These are phyloP conservation scores for Serinus canaria DNA, from an alignment of 2,113 vertebrate species.

Conservation along the genomic window DNA sequence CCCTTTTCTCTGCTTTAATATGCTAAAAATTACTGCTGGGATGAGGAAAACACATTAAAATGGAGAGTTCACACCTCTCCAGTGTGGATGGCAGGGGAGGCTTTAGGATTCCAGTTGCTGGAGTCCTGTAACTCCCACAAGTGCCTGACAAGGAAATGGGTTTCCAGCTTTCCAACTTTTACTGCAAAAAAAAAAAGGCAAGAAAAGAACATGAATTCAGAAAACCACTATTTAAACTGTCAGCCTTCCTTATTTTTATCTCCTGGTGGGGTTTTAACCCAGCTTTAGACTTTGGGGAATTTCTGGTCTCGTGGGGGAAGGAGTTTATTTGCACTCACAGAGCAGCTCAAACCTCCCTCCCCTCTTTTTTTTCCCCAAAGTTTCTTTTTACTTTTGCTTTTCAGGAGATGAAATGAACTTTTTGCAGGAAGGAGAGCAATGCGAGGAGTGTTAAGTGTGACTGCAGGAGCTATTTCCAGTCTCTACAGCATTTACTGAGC, in stretches of 20 bases:
- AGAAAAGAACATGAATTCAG: not conserved
- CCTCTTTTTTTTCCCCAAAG: rapidly evolving
- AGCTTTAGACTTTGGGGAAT: not conserved
- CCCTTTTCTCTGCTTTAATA: not conserved
- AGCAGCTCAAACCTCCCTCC: not conserved
- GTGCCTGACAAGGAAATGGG: not conserved
- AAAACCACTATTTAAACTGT: not conserved
- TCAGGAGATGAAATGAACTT: not conserved
- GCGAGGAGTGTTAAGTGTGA: not conserved
- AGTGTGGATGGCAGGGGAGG: not conserved
- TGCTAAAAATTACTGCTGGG: not conserved
- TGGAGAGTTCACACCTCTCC: slow-evolving; percentile 3
- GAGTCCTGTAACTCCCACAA: slow-evolving; percentile 1
- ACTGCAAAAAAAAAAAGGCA: not conserved
- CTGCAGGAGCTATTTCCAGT: slow-evolving; percentile 41
- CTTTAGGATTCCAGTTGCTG: not conserved
- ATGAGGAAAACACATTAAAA: not conserved
- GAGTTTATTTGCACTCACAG: not conserved
- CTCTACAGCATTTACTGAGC: not conserved
- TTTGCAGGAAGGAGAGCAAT: not conserved
- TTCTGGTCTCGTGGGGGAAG: not conserved
- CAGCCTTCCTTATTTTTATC: not conserved
- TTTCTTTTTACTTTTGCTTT: not conserved
- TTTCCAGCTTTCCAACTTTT: not conserved
- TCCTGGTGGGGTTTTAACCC: not conserved